Evolutionary conservation across 2,797 vertebrate species (phyloP).

Genomic region (Propithecus deckenii): DNA sequence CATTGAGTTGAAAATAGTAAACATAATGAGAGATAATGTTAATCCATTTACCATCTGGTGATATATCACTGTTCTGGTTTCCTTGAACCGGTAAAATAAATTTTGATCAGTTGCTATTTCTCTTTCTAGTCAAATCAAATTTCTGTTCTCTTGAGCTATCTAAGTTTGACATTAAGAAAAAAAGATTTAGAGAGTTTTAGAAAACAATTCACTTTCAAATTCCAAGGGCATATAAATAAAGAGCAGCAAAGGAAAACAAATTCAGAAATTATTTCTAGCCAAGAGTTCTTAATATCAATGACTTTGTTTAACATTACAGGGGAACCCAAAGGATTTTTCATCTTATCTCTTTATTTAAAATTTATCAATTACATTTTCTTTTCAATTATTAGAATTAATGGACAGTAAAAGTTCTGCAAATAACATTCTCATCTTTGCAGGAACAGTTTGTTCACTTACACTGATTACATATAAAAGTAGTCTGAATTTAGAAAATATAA

Average conservation of each 20-base stretch:
- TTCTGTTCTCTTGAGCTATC: slow-evolving; percentile 31
- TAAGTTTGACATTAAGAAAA: not conserved
- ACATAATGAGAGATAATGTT: slow-evolving; percentile 56
- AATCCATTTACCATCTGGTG: slow-evolving; percentile 72
- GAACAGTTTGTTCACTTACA: not conserved
- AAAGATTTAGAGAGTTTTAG: not conserved
- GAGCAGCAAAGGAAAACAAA: not conserved
- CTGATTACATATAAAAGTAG: not conserved
- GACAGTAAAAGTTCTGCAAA: not conserved
- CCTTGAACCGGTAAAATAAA: slow-evolving; percentile 64
- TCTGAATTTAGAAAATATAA: not conserved
- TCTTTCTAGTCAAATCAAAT: slow-evolving; percentile 29
- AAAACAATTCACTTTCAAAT: slow-evolving; percentile 49
- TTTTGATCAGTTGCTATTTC: slow-evolving; percentile 32
- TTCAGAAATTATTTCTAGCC: not conserved
- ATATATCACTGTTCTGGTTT: slow-evolving; percentile 65
- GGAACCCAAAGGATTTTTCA: not conserved
- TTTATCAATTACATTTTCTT: not conserved
- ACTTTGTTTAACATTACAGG: not conserved
- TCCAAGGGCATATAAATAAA: slow-evolving; percentile 31
- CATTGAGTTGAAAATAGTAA: slow-evolving; percentile 52
- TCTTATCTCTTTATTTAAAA: not conserved
- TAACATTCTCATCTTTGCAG: not conserved
- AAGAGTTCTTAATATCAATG: not conserved
- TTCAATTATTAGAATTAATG: not conserved